Evolutionary conservation across 2,797 vertebrate species (phyloP), one percentile per base, ranked within the genome.

Genomic region (Chelon labrosus): DNA sequence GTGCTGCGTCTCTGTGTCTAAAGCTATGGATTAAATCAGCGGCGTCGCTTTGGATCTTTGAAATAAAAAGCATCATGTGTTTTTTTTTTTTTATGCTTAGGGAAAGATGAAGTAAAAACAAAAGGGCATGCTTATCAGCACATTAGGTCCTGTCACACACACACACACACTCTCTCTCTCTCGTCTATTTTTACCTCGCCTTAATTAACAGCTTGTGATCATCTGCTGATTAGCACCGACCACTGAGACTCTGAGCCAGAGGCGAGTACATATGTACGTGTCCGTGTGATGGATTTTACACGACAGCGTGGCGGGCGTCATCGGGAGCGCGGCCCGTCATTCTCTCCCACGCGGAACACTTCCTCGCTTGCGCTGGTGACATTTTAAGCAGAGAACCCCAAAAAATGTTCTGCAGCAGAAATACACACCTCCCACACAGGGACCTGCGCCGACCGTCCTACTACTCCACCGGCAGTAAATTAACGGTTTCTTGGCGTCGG

Each of bases 261-360:
- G 70, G 82, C 54, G 9, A 58, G 19, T 31, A 38, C 12, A 19
- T 25, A 47, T 38, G 46, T 51, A 44, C 54, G 73, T 68, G 79
- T 73, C 66, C 37, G 74, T 62, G 58, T 77, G 89, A 88, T 82
- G 58, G 83, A 88, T 82, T 66, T 71, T 65, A 86, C 71, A 56
- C 90, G 91, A 91, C 91, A 89, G 83, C 78, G 82, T 80, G 82
- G 63, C 84, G 81, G 87, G 60, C 82, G 68, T 90, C 84, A 89
- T 91, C 88, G 82, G 77, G 75, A 84, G 77, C 55, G 60, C 83
- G 78, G 87, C 88, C 76, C 68, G 75, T 25, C 11, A 4, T 50
- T 53, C 53, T 69, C 42, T 31, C 42, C 56, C 50, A 35, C 27
- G 5, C 22, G 47, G 16, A 13, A 12, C 35, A 65, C 27, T 38